Evolutionary conservation across 1,140 invertebrate genomes (phyloP), one percentile per base, ranked within the genome.

Genomic region (Mya arenaria): DNA sequence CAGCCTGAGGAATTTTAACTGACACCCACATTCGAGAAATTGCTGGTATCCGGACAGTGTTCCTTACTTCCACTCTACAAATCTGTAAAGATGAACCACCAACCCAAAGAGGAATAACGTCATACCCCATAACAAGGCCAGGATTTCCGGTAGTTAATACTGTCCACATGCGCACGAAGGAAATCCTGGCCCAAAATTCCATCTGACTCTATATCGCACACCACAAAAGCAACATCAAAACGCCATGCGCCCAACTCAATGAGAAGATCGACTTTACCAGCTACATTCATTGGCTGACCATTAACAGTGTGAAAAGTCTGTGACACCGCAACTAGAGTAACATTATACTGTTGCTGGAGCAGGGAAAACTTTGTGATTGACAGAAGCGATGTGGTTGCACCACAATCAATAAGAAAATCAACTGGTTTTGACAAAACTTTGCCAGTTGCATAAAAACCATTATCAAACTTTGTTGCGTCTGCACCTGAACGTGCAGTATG

Each of bases 151-250:
- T 62, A 62, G 32, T 17, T 62, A 28, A 62, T 62, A 62, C 60
- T 62, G 28, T 62, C 60, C n/a, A 62, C 3, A 62, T 62, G 2
- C 30, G n/a, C 32, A 17, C n/a, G 1, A 25, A 62, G 32, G 30
- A 34, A 62, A 34, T 62, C 60, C 30, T 62, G 25, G n/a, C 60
- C 60, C n/a, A 62, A 17, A 62, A 62, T 62, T 23, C 60, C 19
- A 62, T 62, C 60, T 23, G 60, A 62, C 23, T 25, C 60, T 23
- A 62, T 62, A 62, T 62, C 60, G 30, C 32, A 34, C 32, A 62
- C 32, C 17, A 62, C 28, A 52, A 52, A 52, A n/a, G 19, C 17
- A 52, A 52, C 48, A 52, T n/a, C 48, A 52, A 52, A 52, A 2
- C 17, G 25, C 19, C 19, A n/a, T 52, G 8, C 19, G 25, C 48